phyloP scores from a whole-genome alignment of 2,797 vertebrate genomes.

The Denticeps clupeoides region DNA sequence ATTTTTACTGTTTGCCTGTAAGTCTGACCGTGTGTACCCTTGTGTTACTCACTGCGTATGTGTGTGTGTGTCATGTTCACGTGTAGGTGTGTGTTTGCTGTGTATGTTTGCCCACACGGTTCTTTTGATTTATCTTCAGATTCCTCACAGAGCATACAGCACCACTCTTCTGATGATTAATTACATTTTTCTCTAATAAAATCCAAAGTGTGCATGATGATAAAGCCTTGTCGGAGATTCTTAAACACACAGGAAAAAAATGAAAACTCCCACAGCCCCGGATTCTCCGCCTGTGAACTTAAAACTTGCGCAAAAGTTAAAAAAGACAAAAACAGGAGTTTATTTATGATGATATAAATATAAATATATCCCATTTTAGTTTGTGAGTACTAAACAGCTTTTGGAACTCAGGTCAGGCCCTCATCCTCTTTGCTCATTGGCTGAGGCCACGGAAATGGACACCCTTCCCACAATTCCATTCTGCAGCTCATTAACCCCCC shows the following conservation, averaged over 20 bases:
- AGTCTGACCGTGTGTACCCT: conserved; percentile 27
- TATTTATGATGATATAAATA: no score
- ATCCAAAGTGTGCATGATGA: conserved; percentile 29
- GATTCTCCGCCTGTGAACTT: no score
- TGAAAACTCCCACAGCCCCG: no score
- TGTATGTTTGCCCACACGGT: neutral
- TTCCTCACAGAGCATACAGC: conserved; percentile 19
- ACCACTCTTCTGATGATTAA: conserved; percentile 36
- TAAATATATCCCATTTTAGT: no score
- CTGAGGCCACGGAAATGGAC: conserved; percentile 52
- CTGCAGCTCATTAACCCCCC: conserved; percentile 52
- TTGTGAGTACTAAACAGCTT: no score
- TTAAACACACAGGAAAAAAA: no score
- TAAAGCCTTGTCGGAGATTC: no score
- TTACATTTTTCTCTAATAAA: conserved; percentile 24
- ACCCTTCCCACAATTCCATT: conserved; percentile 39
- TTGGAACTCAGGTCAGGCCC: no score
- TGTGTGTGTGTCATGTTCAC: conserved; percentile 9
- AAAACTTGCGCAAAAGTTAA: no score
- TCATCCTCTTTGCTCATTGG: conserved; percentile 26
- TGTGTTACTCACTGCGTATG: conserved; percentile 4
- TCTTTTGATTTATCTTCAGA: neutral
- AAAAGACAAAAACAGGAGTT: no score
- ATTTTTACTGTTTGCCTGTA: no score
- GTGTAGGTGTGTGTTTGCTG: conserved; percentile 5